These are phyloP conservation scores for Sesamia inferens DNA, from an alignment of 2,888 invertebrate species.

Conservation along the genomic window DNA sequence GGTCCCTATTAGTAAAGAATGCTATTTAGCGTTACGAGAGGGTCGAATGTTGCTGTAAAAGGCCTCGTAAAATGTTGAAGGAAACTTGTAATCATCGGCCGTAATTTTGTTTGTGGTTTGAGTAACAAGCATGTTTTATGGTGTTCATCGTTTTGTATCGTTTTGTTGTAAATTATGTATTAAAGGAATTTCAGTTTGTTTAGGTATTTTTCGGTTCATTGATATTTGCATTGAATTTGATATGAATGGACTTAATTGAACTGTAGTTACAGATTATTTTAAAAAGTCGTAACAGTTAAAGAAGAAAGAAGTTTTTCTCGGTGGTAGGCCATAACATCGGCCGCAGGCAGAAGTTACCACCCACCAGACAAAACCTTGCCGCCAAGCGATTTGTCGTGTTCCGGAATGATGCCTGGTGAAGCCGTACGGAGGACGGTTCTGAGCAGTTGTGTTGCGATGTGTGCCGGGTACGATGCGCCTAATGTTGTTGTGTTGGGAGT, in stretches of 20 bases:
- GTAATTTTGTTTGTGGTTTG: constrained; percentile 54
- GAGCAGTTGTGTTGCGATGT: too few relatives aligned
- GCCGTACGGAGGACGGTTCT: too few relatives aligned
- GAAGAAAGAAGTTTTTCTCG: too few relatives aligned
- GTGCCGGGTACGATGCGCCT: too few relatives aligned
- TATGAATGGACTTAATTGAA: too few relatives aligned
- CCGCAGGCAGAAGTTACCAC: too few relatives aligned
- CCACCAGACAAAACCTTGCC: too few relatives aligned
- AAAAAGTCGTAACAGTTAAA: neutral
- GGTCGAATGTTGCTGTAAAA: constrained; percentile 57
- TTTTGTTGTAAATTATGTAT: constrained; percentile 9
- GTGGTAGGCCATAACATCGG: too few relatives aligned
- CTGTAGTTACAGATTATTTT: neutral
- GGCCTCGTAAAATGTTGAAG: constrained; percentile 56
- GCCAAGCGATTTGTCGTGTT: too few relatives aligned
- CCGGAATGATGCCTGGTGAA: too few relatives aligned
- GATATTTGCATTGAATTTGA: neutral
- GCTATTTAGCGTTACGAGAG: constrained; percentile 59
- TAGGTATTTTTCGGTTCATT: neutral
- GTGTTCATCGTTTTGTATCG: neutral
- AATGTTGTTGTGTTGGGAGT: too few relatives aligned
- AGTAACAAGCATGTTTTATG: constrained; percentile 24
- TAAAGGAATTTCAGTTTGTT: neutral
- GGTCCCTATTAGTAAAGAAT: constrained; percentile 58
- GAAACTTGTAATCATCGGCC: constrained; percentile 53